phyloP scores from a whole-genome alignment of 2,113 vertebrate genomes.

The Herpetotheres cachinnans region DNA sequence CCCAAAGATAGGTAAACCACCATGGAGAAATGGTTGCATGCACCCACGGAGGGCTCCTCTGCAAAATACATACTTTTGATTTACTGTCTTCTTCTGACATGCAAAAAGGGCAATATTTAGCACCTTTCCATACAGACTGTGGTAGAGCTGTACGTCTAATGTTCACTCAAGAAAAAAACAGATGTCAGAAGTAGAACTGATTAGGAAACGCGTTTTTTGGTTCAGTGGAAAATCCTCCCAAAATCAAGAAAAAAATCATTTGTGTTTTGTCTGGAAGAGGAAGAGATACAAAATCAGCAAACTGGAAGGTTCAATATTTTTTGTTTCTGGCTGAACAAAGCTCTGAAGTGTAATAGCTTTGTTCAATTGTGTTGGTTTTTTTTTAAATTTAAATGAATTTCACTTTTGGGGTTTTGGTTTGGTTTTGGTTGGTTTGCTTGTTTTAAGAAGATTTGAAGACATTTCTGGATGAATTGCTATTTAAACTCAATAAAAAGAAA shows the following conservation, averaged over 20 bases:
- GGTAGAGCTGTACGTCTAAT: fast-evolving
- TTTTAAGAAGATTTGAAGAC: background rate
- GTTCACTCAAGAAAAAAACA: background rate
- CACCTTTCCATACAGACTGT: background rate
- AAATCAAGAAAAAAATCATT: background rate
- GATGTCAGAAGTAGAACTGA: background rate
- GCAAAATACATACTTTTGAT: background rate
- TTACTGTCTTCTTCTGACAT: background rate
- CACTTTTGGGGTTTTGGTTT: background rate
- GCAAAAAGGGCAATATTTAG: background rate
- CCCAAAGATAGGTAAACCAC: background rate
- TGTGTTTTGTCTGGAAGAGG: background rate
- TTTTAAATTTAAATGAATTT: background rate
- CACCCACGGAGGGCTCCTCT: background rate
- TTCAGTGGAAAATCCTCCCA: background rate
- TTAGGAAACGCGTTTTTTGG: background rate
- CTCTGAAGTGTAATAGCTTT: background rate
- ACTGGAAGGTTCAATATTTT: fast-evolving
- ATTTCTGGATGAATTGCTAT: background rate
- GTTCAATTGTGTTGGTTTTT: background rate
- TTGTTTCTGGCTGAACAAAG: background rate
- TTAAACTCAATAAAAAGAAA: background rate
- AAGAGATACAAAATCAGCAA: background rate
- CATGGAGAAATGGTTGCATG: background rate
- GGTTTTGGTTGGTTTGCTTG: background rate